Percentiles rank a stretch among this genome's conserved stretches.
These are phyloP conservation scores for Emydoidea blandingii DNA, from an alignment of 2,797 vertebrate genomes.

Conservation along the genomic window DNA sequence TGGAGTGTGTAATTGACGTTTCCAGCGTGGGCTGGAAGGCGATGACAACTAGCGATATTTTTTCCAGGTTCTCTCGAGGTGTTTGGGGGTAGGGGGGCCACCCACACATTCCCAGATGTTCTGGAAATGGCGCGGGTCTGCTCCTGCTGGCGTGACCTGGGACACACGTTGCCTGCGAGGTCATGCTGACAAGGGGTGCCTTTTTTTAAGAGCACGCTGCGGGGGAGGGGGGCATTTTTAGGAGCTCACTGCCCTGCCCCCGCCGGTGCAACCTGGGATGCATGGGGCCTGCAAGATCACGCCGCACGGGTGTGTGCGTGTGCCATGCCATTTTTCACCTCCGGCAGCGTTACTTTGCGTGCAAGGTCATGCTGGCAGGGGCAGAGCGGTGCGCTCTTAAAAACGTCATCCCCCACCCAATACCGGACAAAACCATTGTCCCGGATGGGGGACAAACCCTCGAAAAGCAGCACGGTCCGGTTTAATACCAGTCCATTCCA, in stretches of 20 bases:
- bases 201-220: not conserved
- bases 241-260: no score
- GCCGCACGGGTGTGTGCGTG: rapidly evolving
- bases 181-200: not conserved
- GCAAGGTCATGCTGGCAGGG: not conserved
- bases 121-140: not conserved
- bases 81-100: no score
- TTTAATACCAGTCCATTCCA: not conserved
- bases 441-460: not conserved
- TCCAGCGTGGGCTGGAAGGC: no score
- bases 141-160: not conserved
- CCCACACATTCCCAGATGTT: no score
- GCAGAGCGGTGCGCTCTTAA: not conserved
- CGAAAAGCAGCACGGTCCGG: not conserved
- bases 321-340: not conserved
- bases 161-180: no score
- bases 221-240: no score
- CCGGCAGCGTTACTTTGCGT: not conserved
- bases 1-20: no score
- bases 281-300: not conserved
- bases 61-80: no score
- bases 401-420: not conserved
- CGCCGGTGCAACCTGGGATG: not conserved
- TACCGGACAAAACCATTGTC: not conserved
- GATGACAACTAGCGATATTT: no score